Evolutionary conservation across 2,113 vertebrate genomes (phyloP).

Genomic region (Hylia prasina): DNA sequence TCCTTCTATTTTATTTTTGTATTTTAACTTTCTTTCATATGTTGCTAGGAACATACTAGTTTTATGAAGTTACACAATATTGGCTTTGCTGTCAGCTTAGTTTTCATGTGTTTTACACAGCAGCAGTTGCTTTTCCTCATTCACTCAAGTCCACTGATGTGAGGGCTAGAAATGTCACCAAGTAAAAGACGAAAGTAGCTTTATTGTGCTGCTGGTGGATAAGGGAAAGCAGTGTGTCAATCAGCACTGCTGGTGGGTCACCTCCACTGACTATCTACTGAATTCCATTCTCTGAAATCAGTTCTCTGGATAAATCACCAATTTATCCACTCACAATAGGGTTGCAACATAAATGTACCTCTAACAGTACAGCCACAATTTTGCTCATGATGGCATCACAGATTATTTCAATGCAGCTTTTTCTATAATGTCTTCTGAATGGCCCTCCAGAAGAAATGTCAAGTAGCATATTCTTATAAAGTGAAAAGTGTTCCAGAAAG

Average conservation of each 20-base stretch:
- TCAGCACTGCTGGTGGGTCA: neutral
- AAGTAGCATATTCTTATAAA: slow-evolving; percentile 33
- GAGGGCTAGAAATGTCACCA: neutral
- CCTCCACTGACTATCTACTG: neutral
- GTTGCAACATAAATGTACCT: neutral
- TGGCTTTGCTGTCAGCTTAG: neutral
- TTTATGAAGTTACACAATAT: neutral
- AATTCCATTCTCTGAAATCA: neutral
- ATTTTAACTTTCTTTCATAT: neutral
- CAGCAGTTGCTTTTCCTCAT: neutral
- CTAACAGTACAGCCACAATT: neutral
- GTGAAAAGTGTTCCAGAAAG: neutral
- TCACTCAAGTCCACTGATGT: neutral
- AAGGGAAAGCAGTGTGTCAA: neutral
- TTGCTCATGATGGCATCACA: neutral
- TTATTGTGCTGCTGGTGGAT: neutral
- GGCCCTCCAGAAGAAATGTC: neutral
- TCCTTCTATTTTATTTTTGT: neutral
- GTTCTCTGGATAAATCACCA: neutral
- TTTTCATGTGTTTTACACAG: neutral
- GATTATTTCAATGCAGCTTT: slow-evolving; percentile 20
- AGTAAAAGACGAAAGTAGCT: neutral
- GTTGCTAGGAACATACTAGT: neutral
- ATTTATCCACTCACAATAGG: neutral
- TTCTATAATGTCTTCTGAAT: slow-evolving; percentile 35